Base-by-base conservation (phyloP, 2,113 vertebrate genomes). In the Fregata magnificens region DNA sequence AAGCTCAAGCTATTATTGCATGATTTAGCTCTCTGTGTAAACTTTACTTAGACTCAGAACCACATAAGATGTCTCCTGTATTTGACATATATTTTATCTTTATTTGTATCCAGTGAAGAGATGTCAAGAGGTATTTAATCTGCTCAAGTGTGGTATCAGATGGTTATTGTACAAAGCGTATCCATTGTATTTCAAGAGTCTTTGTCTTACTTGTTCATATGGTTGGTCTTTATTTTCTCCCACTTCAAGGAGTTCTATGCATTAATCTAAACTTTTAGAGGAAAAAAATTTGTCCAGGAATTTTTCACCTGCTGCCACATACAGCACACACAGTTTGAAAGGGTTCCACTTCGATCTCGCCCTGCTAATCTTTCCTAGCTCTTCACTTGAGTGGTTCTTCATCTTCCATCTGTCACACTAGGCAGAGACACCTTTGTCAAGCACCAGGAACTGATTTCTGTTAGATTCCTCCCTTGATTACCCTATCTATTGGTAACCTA, bases 91-190 rank as follows among this genome's bases (percentile, higher is more conserved):
- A 49, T 80, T 80, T 94, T 69, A 24, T 26, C 3, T 2, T 65
- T 69, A 40, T 86, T 73, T 78, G 2, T 49, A 44, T 58, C 12
- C 67, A 34, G 19, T 53, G n/a, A 93, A 56, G 31, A 45, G 28
- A 25, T 36, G 9, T 56, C 50, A 78, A 81, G 26, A 91, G 11
- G 16, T 36, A 40, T 70, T 81, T 91, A 7, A 62, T 28, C 38
- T 4, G 1, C 19, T 78, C 3, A 36, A 20, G 20, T 42, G 28
- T 65, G 18, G 0, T 50, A 66, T 42, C 1, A 5, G 18, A 13
- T 49, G 9, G 22, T 65, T 50, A 34, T 58, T 58, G 25, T 22
- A 58, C 5, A 9, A 61, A 77, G 7, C 21, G 0, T 44, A 47
- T 38, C 11, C 7, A 13, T 5, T 62, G 4, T 29, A 71, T 36